A percentile compares a stretch with the other conserved stretches of the same genome.
Evolutionary conservation across 37 sponge, comb jelly and placozoan genomes (phyloP).

Genomic region (Aplysina aerophoba): DNA sequence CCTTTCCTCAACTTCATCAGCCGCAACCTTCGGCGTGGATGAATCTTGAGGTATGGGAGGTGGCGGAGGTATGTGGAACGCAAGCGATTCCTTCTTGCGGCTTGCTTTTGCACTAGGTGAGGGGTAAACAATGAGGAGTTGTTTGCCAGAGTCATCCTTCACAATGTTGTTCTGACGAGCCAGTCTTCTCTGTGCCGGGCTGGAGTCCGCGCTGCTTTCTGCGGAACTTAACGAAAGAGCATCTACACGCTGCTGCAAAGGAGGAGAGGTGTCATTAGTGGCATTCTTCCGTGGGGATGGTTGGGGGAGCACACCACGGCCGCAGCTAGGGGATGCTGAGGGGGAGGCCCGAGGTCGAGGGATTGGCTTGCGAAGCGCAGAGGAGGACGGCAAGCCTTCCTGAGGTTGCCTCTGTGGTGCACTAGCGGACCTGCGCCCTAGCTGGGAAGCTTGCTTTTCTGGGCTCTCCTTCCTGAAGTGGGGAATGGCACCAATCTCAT

Average conservation of each 20-base stretch:
- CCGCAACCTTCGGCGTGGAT: background rate
- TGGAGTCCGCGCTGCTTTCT: background rate
- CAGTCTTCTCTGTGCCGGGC: background rate
- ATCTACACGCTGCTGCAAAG: background rate
- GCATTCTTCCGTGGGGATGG: background rate
- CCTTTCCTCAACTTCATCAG: background rate
- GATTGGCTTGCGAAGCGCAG: background rate
- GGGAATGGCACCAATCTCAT: background rate
- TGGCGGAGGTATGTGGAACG: constrained; percentile 72
- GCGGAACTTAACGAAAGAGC: background rate
- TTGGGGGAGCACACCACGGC: background rate
- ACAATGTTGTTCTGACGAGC: background rate
- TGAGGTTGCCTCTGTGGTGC: too few species aligned
- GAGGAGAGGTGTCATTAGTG: background rate
- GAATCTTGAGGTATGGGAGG: constrained; percentile 33
- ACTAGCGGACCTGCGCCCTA: background rate
- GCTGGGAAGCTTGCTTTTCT: background rate
- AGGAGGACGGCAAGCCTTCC: background rate
- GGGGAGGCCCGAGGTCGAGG: background rate
- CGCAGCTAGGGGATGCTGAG: background rate
- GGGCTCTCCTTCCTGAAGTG: background rate
- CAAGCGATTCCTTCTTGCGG: background rate
- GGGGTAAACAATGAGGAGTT: constrained; percentile 50
- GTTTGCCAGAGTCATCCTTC: background rate
- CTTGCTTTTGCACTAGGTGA: constrained; percentile 40